Evolutionary conservation across 30 jellyfish, hydroid and myxozoan species (phyloP), one percentile per base, ranked within the genome.

Genomic region (Clytia hemisphaerica): DNA sequence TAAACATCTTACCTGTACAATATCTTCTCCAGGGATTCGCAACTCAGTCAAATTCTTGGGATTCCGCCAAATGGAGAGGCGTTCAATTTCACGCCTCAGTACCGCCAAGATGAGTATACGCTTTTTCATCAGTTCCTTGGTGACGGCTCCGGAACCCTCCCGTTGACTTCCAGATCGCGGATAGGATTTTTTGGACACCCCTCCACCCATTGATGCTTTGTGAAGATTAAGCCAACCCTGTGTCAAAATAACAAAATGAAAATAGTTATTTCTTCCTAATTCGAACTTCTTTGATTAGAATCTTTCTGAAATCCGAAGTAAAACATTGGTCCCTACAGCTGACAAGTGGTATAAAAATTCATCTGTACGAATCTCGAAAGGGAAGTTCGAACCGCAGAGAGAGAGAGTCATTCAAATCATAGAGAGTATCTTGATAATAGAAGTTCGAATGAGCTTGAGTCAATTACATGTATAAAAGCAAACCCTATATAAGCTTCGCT

Each of bases 211-310:
- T 5, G 77, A 44, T 25, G 55, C 72, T 16, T 79, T 53, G 38
- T 68, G 92, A 1, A 93, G 77, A 53, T 90, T 90, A 4, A 90
- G 71, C 98, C 98, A 90, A 25, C 98, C 95, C 98, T 90, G 57
- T 4, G 44, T 22, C 12, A 65, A 30, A 66, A 9, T 10, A 73
- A 73, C 19, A 73, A 7, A 44, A 29, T 26, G 18, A 7, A n/a
- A 60, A 54, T 6, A 1, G 45, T 19, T 7, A 29, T 19, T 10
- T 3, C 61, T 19, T 19, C 27, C 3, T 58, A 4, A 24, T 58
- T 58, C 37, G 19, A 9, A 14, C 37, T 53, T 10, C 67, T 7
- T 58, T 36, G 19, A 21, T 58, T 21, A 58, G n/a, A 3, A 21
- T 21, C 44, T 24, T 9, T 10, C 14, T 14, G 19, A 24, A 24